phyloP scores from a whole-genome alignment of 2,888 invertebrate genomes.

The Lordiphosa fenestrarum region DNA sequence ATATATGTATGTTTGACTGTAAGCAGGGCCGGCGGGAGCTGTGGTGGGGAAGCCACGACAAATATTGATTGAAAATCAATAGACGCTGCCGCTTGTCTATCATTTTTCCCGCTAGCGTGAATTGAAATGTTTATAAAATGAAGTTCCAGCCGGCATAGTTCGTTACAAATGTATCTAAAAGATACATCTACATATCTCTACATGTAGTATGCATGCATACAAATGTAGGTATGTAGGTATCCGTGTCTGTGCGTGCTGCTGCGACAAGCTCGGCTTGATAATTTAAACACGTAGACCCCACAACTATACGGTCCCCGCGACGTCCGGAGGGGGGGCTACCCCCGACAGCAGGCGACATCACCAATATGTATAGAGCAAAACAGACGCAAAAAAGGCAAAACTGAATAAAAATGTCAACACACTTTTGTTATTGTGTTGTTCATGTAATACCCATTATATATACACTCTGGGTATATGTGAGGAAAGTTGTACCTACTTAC shows the following conservation, averaged over 20 bases:
- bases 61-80: slow-evolving; percentile 72
- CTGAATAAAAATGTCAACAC: slow-evolving; percentile 67
- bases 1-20: slow-evolving; percentile 1
- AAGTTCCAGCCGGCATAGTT: slow-evolving; percentile 31
- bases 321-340: slow-evolving; percentile 1
- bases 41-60: slow-evolving; percentile 35
- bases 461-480: slow-evolving; percentile 12
- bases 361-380: slow-evolving; percentile 63
- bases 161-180: slow-evolving; percentile 24
- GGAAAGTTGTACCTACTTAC: too few relatives aligned
- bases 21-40: not conserved
- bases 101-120: slow-evolving; percentile 28
- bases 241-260: slow-evolving; percentile 54
- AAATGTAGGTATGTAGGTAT: slow-evolving; percentile 28
- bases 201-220: slow-evolving; percentile 17
- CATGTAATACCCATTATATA: slow-evolving; percentile 33
- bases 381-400: slow-evolving; percentile 56
- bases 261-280: slow-evolving; percentile 70
- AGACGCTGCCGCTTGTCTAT: slow-evolving; percentile 41
- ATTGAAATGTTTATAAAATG: slow-evolving; percentile 31
- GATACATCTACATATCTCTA: slow-evolving; percentile 10
- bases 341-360: slow-evolving; percentile 11
- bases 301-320: slow-evolving; percentile 6
- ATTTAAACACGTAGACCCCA: slow-evolving; percentile 65
- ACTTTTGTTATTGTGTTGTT: slow-evolving; percentile 51